Conservation (phyloP, 2,888 invertebrate species). For the Xanthia icteritia region DNA sequence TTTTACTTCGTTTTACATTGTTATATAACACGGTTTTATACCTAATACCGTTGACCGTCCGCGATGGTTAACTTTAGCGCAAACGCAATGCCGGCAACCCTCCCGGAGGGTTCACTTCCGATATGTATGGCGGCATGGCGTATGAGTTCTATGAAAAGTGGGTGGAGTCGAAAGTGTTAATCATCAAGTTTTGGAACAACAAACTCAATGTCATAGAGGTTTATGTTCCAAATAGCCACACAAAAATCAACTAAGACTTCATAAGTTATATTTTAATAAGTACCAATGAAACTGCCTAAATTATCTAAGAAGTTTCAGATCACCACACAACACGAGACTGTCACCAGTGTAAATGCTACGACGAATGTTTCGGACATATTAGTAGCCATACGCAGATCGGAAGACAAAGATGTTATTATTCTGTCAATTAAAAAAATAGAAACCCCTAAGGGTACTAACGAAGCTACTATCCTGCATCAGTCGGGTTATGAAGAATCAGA, state of each 20-base stretch:
- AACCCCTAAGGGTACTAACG: background rate
- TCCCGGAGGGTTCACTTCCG: too few species aligned
- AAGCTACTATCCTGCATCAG: background rate
- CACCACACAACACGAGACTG: background rate
- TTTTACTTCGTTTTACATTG: too few species aligned
- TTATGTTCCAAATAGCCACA: background rate
- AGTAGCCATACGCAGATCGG: background rate
- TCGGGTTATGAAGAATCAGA: background rate
- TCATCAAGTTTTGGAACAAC: background rate
- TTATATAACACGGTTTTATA: too few species aligned
- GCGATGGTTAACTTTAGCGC: too few species aligned
- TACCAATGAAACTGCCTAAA: background rate
- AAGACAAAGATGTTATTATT: conserved; percentile 6
- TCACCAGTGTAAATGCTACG: background rate
- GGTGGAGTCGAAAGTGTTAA: too few species aligned
- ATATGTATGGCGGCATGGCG: too few species aligned
- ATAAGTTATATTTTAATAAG: background rate
- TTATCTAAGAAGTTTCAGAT: conserved; percentile 7
- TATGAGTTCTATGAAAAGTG: too few species aligned
- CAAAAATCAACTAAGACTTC: background rate
- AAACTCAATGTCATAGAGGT: background rate
- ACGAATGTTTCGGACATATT: conserved; percentile 5
- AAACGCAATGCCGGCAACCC: too few species aligned
- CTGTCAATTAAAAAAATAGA: background rate
- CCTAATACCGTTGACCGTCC: too few species aligned